These are phyloP conservation scores for Zootermopsis nevadensis DNA, from an alignment of 2,888 invertebrate species.

Conservation along the genomic window DNA sequence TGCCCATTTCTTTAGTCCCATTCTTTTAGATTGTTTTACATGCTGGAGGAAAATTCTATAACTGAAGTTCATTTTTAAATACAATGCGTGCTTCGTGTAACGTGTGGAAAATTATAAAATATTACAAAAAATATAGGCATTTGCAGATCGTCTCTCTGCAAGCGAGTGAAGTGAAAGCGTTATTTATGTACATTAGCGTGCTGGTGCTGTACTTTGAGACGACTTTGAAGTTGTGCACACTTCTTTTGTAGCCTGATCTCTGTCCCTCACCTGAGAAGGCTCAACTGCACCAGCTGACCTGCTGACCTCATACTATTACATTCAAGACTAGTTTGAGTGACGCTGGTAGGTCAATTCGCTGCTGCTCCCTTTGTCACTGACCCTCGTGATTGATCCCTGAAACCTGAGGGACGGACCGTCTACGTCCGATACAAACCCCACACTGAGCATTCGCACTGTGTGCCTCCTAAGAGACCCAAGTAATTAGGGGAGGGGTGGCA, in stretches of 20 bases:
- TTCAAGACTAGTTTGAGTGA: neutral
- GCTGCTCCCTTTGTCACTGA: neutral
- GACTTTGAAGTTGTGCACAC: neutral
- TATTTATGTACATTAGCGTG: conserved; percentile 13
- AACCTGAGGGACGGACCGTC: neutral
- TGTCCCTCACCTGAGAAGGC: conserved; percentile 30
- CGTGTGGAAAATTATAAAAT: too few relatives aligned
- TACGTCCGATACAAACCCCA: neutral
- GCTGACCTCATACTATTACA: conserved; percentile 25
- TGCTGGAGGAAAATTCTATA: too few relatives aligned
- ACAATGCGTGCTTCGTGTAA: too few relatives aligned
- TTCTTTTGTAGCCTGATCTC: neutral
- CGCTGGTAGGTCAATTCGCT: neutral
- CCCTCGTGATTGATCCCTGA: neutral
- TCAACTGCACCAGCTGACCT: neutral
- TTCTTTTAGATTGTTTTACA: too few relatives aligned
- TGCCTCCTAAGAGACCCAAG: neutral
- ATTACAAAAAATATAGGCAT: neutral
- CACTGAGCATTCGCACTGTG: conserved; percentile 7
- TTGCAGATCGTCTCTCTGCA: neutral
- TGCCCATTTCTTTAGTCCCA: too few relatives aligned
- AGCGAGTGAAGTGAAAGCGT: neutral
- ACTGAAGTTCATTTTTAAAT: too few relatives aligned
- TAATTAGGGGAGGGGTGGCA: neutral
- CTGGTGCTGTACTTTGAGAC: neutral